A percentile compares a stretch with the other conserved stretches of the same genome.
Conservation (phyloP, 2,797 vertebrate genomes). For the Coranthus polyacanthus region DNA sequence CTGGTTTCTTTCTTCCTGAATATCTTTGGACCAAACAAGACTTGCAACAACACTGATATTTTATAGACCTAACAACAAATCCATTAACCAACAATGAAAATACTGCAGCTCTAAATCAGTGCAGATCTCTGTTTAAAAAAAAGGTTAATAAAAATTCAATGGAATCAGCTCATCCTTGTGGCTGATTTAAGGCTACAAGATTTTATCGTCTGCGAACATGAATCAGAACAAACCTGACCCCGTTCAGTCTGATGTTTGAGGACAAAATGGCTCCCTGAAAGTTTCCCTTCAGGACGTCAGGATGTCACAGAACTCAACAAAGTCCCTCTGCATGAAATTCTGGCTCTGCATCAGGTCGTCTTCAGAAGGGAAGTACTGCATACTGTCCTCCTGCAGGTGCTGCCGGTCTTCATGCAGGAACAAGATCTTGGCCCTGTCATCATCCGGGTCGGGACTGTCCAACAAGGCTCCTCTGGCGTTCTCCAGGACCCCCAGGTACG, state of each 20-base stretch:
- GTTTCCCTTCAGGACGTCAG: slow-evolving; percentile 61
- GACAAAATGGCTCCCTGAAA: slow-evolving; percentile 43
- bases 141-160: background rate
- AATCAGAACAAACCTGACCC: slow-evolving; percentile 64
- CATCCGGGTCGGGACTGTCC: slow-evolving; percentile 73
- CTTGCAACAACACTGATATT: too few relatives aligned
- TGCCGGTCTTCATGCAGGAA: slow-evolving; percentile 49
- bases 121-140: slow-evolving; percentile 17
- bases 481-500: slow-evolving; percentile 90
- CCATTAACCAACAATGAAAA: too few relatives aligned
- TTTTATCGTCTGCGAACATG: slow-evolving; percentile 22
- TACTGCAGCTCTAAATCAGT: background rate
- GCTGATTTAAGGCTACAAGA: slow-evolving; percentile 41
- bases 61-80: slow-evolving; percentile 10
- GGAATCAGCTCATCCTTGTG: slow-evolving; percentile 19
- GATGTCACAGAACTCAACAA: slow-evolving; percentile 89
- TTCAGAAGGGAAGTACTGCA: slow-evolving; percentile 92
- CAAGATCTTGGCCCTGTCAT: slow-evolving; percentile 33
- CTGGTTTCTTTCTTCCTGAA: too few relatives aligned
- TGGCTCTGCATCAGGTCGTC: slow-evolving; percentile 90
- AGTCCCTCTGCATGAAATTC: slow-evolving; percentile 92
- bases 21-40: too few relatives aligned
- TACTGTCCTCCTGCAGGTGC: slow-evolving; percentile 36
- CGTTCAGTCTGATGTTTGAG: slow-evolving; percentile 29
- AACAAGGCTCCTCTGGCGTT: slow-evolving; percentile 89